Evolutionary conservation across 2,113 vertebrate genomes (phyloP).

Genomic region (Oxyruncus cristatus): DNA sequence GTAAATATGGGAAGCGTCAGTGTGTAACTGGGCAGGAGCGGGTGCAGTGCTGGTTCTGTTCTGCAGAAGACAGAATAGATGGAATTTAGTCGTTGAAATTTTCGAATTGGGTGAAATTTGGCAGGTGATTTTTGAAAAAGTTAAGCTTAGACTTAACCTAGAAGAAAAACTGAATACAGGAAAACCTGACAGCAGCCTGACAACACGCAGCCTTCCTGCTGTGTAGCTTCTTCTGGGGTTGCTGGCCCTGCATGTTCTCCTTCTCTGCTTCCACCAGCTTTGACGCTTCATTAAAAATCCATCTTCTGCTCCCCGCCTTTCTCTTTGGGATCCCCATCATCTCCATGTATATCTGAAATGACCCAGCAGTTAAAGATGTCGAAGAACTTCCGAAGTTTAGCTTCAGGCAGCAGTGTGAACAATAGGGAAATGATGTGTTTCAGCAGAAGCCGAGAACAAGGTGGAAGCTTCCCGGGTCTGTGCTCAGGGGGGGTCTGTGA

Average conservation of each 20-base stretch:
- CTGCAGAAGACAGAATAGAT: neutral
- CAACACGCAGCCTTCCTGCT: neutral
- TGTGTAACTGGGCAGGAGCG: neutral
- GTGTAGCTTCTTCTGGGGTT: neutral
- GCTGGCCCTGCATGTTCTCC: rapidly evolving
- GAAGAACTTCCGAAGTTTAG: neutral
- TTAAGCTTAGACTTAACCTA: neutral
- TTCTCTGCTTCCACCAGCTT: neutral
- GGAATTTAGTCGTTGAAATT: neutral
- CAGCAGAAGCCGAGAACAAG: neutral
- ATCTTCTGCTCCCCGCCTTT: neutral
- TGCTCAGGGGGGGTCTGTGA: neutral
- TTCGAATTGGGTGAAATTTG: neutral
- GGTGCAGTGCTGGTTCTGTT: neutral
- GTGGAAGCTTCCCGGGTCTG: rapidly evolving
- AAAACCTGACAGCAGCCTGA: neutral
- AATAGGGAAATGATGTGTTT: rapidly evolving
- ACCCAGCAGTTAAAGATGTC: neutral
- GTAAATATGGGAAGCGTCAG: neutral
- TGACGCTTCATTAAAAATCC: neutral
- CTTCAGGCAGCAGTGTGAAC: neutral
- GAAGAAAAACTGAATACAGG: neutral
- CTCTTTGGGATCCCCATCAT: neutral
- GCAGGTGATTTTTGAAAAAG: neutral
- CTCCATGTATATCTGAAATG: neutral